A percentile compares a stretch with the other conserved stretches of the same genome.
Evolutionary conservation across 2,113 vertebrate genomes (phyloP).

Genomic region (Balaenoptera acutorostrata): DNA sequence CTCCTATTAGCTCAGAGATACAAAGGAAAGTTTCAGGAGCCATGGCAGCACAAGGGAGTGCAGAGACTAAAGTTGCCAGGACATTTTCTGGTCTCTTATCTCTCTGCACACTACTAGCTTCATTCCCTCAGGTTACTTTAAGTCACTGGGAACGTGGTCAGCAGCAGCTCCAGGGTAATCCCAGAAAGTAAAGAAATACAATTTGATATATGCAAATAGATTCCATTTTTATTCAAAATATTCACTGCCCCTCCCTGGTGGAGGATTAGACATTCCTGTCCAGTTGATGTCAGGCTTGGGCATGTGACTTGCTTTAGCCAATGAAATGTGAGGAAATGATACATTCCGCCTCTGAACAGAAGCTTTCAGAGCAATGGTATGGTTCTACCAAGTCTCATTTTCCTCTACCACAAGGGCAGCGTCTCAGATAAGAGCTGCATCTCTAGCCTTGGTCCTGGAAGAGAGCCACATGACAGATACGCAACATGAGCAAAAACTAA

Average conservation of each 20-base stretch:
- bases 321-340: neutral
- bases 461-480: neutral
- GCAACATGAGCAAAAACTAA: neutral
- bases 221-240: slow-evolving; percentile 21
- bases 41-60: neutral
- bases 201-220: neutral
- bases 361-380: neutral
- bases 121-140: neutral
- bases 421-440: neutral
- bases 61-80: neutral
- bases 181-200: neutral
- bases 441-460: neutral
- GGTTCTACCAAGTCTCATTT: neutral
- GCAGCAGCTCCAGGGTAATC: neutral
- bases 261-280: neutral
- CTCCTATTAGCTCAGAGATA: neutral
- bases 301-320: neutral
- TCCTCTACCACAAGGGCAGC: neutral
- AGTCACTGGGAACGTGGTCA: neutral
- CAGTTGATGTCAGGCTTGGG: neutral
- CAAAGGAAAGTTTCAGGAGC: neutral
- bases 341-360: neutral
- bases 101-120: neutral
- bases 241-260: neutral
- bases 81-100: neutral